Base-by-base conservation (phyloP, 2,888 invertebrate genomes). In the Drosophila aldrichi region DNA sequence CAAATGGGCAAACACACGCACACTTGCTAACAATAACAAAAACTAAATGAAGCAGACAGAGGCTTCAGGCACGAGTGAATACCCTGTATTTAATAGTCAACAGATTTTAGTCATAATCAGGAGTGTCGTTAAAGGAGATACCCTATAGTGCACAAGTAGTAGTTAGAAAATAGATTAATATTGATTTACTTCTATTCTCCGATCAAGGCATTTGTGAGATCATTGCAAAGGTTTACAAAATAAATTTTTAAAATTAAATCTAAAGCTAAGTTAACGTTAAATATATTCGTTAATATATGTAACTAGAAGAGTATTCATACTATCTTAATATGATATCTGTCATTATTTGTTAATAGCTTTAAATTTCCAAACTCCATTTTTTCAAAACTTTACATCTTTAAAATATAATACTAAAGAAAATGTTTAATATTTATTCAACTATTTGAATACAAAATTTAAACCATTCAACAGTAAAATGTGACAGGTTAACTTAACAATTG, bases 11-110 rank as follows among this genome's bases (percentile, higher is more conserved):
- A 38, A 49, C 58, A 38, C 55, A 46, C 56, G 34, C 58, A 51
- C 61, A 61, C 41, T 40, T 51, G 64, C 66, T 70, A 64, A 70
- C 73, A 73, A 68, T 69, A 54, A 54, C 40, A 54, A 54, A 40
- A 54, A 40, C 54, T 16, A 54, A 54, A 38, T 38, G 22, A 57
- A 46, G 36, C 22, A 9, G n/a, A 9, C 16, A 29, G 22, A 29
- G 6, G 22, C 52, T n/a, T 1, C 10, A 38, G 16, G 29, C 10
- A 7, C 6, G 32, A 34, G 14, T 14, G 8, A n/a, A 54, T 40
- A 40, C 54, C 40, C 38, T 54, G 25, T 25, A 54, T 12, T 0
- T 7, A 29, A n/a, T 12, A 14, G 20, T 4, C 16, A 9, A n/a
- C 29, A 6, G 6, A 12, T 29, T 16, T 25, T 4, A 3, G 9